Evolutionary conservation across 2,888 invertebrate genomes (phyloP).

Genomic region (Actias luna): DNA sequence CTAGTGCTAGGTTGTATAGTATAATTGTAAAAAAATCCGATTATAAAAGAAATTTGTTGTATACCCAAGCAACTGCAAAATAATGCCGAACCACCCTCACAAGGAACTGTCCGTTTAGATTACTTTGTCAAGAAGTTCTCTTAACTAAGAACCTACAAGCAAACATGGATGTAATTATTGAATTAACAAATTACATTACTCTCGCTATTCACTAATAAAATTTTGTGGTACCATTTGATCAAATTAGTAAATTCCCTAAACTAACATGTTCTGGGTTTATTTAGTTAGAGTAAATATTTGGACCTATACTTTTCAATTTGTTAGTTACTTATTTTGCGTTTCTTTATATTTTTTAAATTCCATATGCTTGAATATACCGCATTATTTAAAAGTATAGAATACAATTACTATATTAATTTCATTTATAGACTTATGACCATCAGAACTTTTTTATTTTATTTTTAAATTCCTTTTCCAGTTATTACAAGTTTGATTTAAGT

Average conservation of each 20-base stretch:
- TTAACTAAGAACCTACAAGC: neutral
- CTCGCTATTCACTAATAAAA: constrained; percentile 13
- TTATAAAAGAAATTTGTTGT: no score
- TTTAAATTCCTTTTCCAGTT: no score
- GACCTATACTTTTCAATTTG: neutral
- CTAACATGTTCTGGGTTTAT: constrained; percentile 18
- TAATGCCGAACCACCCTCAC: neutral
- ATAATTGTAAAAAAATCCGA: no score
- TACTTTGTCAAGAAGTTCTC: neutral
- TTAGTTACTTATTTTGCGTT: neutral
- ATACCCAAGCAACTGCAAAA: neutral
- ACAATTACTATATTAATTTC: no score
- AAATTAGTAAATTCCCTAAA: constrained; percentile 22
- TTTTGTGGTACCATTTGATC: constrained; percentile 18
- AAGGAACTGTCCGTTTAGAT: neutral
- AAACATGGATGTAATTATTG: neutral
- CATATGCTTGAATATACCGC: no score
- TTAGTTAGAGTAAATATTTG: neutral
- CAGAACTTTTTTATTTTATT: no score
- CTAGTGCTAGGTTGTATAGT: no score
- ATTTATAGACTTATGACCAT: no score
- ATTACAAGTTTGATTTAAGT: no score
- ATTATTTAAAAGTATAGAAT: no score
- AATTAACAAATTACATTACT: constrained; percentile 3
- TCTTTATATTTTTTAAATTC: no score